A percentile compares a stretch with the other conserved stretches of the same genome.
Evolutionary conservation across 2,113 vertebrate species (phyloP).

Genomic region (Actenoides hombroni): DNA sequence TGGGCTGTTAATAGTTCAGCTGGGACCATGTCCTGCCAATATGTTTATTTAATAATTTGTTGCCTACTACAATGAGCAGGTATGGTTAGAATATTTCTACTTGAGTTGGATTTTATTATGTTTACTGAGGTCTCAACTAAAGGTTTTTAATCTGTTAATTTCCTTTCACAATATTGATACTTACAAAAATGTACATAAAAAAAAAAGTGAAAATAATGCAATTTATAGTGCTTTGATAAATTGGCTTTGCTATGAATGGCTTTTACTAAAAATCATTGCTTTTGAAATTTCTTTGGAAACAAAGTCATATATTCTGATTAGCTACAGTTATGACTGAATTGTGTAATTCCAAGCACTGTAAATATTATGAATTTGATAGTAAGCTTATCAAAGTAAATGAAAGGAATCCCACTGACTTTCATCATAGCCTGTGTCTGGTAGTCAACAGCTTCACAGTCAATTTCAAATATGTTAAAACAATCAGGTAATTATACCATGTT

Average conservation of each 20-base stretch:
- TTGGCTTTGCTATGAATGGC: not conserved
- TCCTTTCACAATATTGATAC: not conserved
- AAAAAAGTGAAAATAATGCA: not conserved
- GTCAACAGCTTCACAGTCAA: not conserved
- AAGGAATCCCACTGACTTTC: not conserved
- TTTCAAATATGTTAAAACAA: not conserved
- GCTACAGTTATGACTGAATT: not conserved
- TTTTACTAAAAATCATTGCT: not conserved
- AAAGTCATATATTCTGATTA: not conserved
- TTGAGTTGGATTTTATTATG: not conserved
- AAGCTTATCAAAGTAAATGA: not conserved
- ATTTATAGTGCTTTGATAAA: not conserved
- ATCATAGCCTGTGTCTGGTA: not conserved
- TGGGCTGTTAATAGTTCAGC: not conserved
- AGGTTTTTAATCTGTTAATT: accelerated
- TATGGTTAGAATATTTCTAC: not conserved
- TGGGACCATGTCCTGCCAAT: not conserved
- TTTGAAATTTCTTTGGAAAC: not conserved
- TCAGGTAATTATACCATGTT: not conserved
- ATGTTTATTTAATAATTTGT: not conserved
- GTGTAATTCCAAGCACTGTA: not conserved
- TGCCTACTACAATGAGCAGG: not conserved
- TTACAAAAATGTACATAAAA: not conserved
- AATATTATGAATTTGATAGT: not conserved
- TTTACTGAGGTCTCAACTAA: not conserved